phyloP scores from a whole-genome alignment of 2,888 invertebrate genomes.

The Kryphioiulus occultus region DNA sequence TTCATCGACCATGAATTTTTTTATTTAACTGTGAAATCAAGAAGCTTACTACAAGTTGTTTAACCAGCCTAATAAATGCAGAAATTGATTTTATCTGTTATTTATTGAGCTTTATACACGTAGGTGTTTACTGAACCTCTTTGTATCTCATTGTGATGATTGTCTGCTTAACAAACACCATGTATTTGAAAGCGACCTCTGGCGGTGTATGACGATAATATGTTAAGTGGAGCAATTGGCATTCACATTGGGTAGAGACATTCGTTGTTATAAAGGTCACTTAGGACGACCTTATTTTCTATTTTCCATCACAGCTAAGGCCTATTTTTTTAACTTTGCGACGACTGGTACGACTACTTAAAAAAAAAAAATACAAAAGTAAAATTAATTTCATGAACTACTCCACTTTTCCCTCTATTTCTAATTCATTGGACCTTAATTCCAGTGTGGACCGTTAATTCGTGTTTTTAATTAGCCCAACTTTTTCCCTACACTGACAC shows the following conservation, averaged over 20 bases:
- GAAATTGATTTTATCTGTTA: background rate
- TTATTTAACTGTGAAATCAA: too few species aligned
- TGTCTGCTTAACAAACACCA: background rate
- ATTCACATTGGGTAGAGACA: background rate
- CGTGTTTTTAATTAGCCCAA: background rate
- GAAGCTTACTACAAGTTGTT: too few species aligned
- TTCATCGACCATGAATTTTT: too few species aligned
- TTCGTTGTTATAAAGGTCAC: background rate
- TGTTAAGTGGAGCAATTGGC: background rate
- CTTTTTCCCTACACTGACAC: background rate
- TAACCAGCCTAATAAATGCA: background rate
- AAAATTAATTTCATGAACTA: constrained; percentile 12
- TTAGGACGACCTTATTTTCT: background rate
- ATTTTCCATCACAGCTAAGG: background rate
- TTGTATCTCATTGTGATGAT: background rate
- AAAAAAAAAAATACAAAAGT: background rate
- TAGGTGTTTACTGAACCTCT: background rate
- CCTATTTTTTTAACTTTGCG: background rate
- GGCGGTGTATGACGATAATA: background rate
- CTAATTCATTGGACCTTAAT: background rate
- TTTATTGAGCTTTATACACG: background rate
- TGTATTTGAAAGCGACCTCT: background rate
- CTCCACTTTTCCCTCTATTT: background rate
- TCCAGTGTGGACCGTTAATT: background rate
- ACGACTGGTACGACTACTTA: background rate